Evolutionary conservation across 2,797 vertebrate species (phyloP), one percentile per base, ranked within the genome.

Genomic region (Enteromius trimaculatus): DNA sequence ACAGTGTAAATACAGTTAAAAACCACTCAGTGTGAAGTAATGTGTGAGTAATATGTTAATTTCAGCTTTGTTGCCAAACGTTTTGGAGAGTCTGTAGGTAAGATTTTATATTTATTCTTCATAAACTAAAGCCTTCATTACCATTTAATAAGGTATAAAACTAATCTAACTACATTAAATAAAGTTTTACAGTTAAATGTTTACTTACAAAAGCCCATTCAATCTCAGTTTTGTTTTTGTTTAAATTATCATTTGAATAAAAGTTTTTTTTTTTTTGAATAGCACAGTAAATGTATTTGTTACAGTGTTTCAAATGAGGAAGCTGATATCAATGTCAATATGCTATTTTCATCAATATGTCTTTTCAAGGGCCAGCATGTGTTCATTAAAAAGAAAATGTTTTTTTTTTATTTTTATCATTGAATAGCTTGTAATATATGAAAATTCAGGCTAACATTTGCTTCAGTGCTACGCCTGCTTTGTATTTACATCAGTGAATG

Each of bases 1-100:
- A 10, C 14, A 75, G 60, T 47, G 55, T 44, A 42, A 77, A 60
- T 60, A 49, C 81, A 60, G 51, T 77, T 70, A 68, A 75, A 31
- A 66, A 65, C 60, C 80, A 51, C 70, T 74, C 21, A 11, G 21
- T 60, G 53, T 49, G n/a, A 65, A 64, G 26, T 29, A 51, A 26
- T 2, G 13, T 21, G 26, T 23, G 74, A 23, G 34, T 64, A 47
- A 44, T 11, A 39, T 29, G 39, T 17, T 11, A 6, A 42, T 71
- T 60, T 26, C 21, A 34, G 23, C 21, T 58, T 58, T 68, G 44
- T 44, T 82, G 72, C 44, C 47, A 53, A 81, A 81, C 7, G 7
- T 66, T 10, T 65, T 39, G 19, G 4, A 21, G 14, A 26, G 29
- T 58, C 44, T 76, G 19, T 44, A 68, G 62, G 49, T 77, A 47